Evolutionary conservation across 2,113 vertebrate genomes (phyloP), one percentile per base, ranked within the genome.

Genomic region (Saguinus midas): DNA sequence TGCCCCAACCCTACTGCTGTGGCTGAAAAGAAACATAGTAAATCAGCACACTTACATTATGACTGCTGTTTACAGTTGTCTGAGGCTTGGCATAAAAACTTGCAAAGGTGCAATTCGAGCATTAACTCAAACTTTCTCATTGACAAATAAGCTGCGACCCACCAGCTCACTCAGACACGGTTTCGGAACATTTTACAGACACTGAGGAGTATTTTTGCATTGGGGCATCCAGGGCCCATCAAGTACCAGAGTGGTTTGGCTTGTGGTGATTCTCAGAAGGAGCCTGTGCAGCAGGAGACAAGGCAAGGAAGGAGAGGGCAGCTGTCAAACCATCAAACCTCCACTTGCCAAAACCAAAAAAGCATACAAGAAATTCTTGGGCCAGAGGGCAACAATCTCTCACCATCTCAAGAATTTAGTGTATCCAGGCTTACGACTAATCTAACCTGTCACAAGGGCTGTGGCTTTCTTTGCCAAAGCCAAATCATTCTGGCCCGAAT

Each of bases 371-470:
- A 87, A 75, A 57, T 80, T 86, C 93, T 66, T 48, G 27, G 73
- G 58, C 79, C 18, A 57, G 16, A 73, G 75, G 20, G 21, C 12
- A 93, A 58, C 45, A 86, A 40, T 43, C 23, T 97, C 81, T 96
- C 88, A 79, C 91, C 16, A 91, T 94, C 91, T 76, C 25, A 89
- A 86, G 91, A 93, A 97, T 91, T 66, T 11, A 61, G 70, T 48
- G 86, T 85, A 45, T 61, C 79, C 57, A 90, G 89, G 91, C 90
- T 68, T 83, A 94, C 95, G 83, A 86, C 89, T 94, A 68, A 88
- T 73, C 76, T 68, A 93, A 96, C 96, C 89, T 61, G 93, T 57
- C 97, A 96, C 94, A 64, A 95, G 91, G 89, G 58, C 94, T 84
- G 55, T 43, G 64, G 93, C 70, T 78, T 52, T 93, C 95, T 80